phyloP scores from a whole-genome alignment of 2,797 vertebrate species.

The Alca torda region DNA sequence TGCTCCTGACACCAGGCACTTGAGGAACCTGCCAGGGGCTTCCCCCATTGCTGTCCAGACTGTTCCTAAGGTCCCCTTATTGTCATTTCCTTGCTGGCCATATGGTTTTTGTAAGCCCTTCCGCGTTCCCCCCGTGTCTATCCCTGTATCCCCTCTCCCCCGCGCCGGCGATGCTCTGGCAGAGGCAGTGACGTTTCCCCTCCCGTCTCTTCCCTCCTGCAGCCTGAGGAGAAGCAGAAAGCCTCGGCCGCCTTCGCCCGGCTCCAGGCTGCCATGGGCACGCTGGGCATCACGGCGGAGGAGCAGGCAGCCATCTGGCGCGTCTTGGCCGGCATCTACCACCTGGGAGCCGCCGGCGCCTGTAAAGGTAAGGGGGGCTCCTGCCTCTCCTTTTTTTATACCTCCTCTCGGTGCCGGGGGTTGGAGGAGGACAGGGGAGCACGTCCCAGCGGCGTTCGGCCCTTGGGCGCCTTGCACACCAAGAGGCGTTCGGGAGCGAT shows the following conservation, averaged over 20 bases:
- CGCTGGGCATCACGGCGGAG: slow-evolving; percentile 77
- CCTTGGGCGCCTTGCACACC: accelerated
- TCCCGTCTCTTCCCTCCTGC: background rate
- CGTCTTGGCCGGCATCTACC: slow-evolving; percentile 89
- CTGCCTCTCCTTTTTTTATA: background rate
- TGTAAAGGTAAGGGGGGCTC: slow-evolving; percentile 84
- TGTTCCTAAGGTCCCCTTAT: accelerated
- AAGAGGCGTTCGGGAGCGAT: accelerated
- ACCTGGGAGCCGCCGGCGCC: slow-evolving; percentile 89
- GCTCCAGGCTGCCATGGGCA: slow-evolving; percentile 87
- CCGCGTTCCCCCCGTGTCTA: accelerated
- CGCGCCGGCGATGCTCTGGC: accelerated
- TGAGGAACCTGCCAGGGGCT: accelerated
- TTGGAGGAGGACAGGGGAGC: accelerated
- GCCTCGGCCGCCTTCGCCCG: slow-evolving; percentile 81
- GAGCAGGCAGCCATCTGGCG: slow-evolving; percentile 90
- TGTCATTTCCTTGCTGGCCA: background rate
- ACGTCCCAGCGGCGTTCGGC: accelerated
- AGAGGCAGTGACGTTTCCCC: background rate
- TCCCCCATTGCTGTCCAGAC: background rate
- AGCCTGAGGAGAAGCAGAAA: slow-evolving; percentile 93
- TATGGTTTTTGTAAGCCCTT: accelerated
- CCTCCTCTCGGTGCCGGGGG: accelerated
- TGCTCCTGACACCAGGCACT: background rate
- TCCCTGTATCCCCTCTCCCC: accelerated